Base-by-base conservation (phyloP, 2,888 invertebrate genomes). In the Phortica magna region DNA sequence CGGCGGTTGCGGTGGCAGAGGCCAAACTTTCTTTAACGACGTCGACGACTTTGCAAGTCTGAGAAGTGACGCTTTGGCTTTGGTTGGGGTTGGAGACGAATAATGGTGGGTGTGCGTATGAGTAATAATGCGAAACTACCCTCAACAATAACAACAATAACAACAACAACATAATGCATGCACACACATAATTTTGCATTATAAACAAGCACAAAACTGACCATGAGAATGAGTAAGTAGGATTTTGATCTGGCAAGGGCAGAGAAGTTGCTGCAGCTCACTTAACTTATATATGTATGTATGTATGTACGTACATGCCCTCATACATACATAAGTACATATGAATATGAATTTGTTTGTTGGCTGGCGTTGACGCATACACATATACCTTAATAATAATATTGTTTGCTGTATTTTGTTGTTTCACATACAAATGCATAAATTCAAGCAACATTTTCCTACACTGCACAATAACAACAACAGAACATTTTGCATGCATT, bases 401-500 rank as follows among this genome's bases (percentile, higher is more conserved):
- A 31, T 4, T 31, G 2, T 55, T 55, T 39, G 67, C 42, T 53
- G 12, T 70, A 53, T 48, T 70, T 42, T 70, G 22, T 70, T 48
- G 31, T 71, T 57, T 31, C 67, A 39, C 17, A 67, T 42, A 65
- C 65, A 65, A 65, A 39, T 64, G 64, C 64, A 64, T 31, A 64
- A 31, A 64, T 22, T 48, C 64, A 19, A 10, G 61, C 31, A 31
- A 31, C 31, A 31, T 31, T 31, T 31, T 31, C 31, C 31, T n/a
- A 55, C 55, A n/a, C 55, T 17, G n/a, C 41, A 41, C 41, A 12
- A 22, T 10, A 17, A 59, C 76, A 78, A 48, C 71, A 53, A 74
- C 12, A 57, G 53, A 48, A 74, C 55, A 41, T 48, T 87, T 87
- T 85, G 85, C 83, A 88, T 89, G 89, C 89, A 88, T 86, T 83